Evolutionary conservation across 2,113 vertebrate genomes (phyloP).

Genomic region (Vulpes lagopus): DNA sequence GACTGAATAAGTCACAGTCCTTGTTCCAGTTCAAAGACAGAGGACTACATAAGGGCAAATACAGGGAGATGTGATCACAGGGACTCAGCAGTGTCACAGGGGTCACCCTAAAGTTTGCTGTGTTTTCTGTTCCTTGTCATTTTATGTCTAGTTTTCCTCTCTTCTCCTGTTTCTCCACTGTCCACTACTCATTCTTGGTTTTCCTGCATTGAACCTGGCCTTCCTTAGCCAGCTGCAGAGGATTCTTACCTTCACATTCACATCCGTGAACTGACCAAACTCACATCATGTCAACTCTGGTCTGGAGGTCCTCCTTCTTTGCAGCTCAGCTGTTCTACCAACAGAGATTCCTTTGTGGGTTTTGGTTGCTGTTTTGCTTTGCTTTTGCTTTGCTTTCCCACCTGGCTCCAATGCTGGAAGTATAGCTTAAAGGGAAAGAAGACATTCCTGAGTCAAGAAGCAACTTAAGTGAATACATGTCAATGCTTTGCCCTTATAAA

Average conservation of each 20-base stretch:
- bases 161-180: background rate
- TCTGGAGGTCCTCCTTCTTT: background rate
- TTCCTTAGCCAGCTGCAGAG: background rate
- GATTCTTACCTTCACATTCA: background rate
- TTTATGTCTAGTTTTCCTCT: background rate
- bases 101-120: background rate
- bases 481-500: background rate
- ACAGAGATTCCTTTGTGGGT: no score
- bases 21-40: background rate
- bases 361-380: background rate
- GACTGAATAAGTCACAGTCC: background rate
- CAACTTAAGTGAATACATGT: background rate
- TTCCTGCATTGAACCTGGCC: background rate
- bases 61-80: background rate
- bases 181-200: background rate
- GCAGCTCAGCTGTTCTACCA: background rate
- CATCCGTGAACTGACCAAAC: background rate
- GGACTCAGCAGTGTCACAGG: background rate
- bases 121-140: background rate
- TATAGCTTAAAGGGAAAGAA: constrained; percentile 24
- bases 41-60: background rate
- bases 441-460: background rate
- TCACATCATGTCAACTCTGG: background rate
- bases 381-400: background rate
- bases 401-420: background rate